Evolutionary conservation across 2,888 invertebrate species (phyloP), one percentile per base, ranked within the genome.

Genomic region (Drosophila putrida): DNA sequence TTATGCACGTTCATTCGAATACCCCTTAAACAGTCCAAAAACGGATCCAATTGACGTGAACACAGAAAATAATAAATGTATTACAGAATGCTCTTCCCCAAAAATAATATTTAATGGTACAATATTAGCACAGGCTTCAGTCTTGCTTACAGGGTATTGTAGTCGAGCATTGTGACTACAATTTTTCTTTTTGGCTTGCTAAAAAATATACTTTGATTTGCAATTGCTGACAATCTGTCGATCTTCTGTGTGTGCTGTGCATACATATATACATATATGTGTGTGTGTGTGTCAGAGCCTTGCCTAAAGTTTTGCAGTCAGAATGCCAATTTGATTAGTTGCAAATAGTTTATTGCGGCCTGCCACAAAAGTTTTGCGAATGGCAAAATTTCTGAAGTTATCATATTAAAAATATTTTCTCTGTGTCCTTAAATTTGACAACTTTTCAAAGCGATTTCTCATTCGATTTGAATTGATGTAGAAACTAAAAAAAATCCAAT

Each of bases 321-420:
- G 51, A 60, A 78, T 69, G 63, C 31, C 85, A 84, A 78, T 81
- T 82, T 65, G 79, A 81, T 87, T 67, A 75, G 82, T 82, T 84
- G 44, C 33, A 51, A 78, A 81, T 59, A 67, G 75, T 60, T 81
- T 67, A 27, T 36, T 70, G 57, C 38, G 62, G 57, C 36, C 39
- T 35, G 47, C 63, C 70, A 36, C 54, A 15, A 61, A 71, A 82
- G 69, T 47, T 80, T 80, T 80, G n/a, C 28, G 6, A 38, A 47
- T 49, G 62, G 10, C 4, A 61, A 60, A 38, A 54, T 36, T 41
- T 59, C 33, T 55, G 28, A 50, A 66, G 61, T 64, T 57, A 43
- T 71, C 54, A 58, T 55, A 63, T 71, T 47, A 62, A 47, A 72
- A 59, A 57, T 33, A 36, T 49, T 44, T 38, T 41, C 6, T 63